These are phyloP conservation scores for Taeniopygia guttata DNA, from an alignment of 2,797 vertebrate species.

Conservation along the genomic window DNA sequence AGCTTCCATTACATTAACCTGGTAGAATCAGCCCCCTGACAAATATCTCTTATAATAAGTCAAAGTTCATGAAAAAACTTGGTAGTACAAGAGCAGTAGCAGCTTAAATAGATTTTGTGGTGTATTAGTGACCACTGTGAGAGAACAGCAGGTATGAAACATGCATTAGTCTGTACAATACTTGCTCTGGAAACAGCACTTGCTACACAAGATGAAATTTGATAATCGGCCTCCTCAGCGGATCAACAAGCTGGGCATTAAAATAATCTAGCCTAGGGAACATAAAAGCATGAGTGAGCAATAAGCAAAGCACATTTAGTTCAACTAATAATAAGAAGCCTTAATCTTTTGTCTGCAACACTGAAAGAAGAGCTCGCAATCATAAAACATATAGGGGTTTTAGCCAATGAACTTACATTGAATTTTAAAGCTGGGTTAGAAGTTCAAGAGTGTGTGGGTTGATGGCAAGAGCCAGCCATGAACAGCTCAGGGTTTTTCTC, in stretches of 20 bases:
- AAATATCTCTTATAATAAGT: neutral
- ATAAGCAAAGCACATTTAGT: slow-evolving; percentile 38
- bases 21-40: neutral
- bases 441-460: slow-evolving; percentile 36
- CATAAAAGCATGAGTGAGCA: slow-evolving; percentile 37
- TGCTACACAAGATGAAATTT: slow-evolving; percentile 39
- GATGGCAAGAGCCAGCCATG: slow-evolving; percentile 8
- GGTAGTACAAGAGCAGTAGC: neutral
- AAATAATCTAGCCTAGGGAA: slow-evolving; percentile 20
- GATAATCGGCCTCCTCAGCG: neutral
- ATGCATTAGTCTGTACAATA: neutral
- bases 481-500: neutral
- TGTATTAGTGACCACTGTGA: neutral
- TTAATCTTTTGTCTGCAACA: slow-evolving; percentile 43
- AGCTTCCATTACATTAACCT: neutral
- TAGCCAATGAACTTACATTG: neutral
- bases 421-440: slow-evolving; percentile 50
- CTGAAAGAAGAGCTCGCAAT: slow-evolving; percentile 31
- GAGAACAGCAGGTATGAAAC: neutral
- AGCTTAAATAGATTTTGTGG: slow-evolving; percentile 12
- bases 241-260: slow-evolving; percentile 8
- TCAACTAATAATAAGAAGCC: slow-evolving; percentile 24
- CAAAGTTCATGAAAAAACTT: neutral
- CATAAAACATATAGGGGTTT: neutral
- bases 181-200: neutral